Base-by-base conservation (phyloP, 2,113 vertebrate species). In the Megalops atlanticus region DNA sequence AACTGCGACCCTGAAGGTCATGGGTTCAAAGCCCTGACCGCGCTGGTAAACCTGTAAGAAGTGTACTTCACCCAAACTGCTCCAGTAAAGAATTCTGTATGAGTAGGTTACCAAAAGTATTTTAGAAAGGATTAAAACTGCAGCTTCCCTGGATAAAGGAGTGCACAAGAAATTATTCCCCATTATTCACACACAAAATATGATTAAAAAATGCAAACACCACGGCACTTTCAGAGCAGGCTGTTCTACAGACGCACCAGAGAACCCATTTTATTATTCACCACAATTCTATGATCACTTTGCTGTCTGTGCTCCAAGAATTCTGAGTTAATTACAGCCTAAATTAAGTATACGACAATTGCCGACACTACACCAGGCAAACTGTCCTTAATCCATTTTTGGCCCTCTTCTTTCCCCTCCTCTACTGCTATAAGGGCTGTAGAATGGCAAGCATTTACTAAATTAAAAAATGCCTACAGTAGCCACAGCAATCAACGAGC, bases 261-360 rank as follows among this genome's bases (percentile, higher is more conserved):
- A 27, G 35, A 11, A 38, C 64, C 18, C 41, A 24, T n/a, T 81
- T 76, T 45, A 80, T 85, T 89, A 91, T 89, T 87, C 84, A 81
- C 82, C 84, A 85, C 78, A 85, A 88, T 86, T 83, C 84, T 5
- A 39, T 35, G 80, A 85, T 85, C 79, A 69, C 71, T 83, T 43
- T 41, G 39, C 79, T 40, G 72, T 39, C 86, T 87, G 85, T 27
- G 84, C 82, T 90, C 77, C 49, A 87, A 92, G 89, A 91, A 92
- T 92, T 85, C 75, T 39, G 64, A 92, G 87, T 92, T 91, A 93
- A 94, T 93, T 93, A 91, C 81, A 58, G 87, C 87, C 83, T 86
- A 89, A 90, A 89, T 88, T 84, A 90, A 91, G 88, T 82, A 86
- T 83, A 85, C 84, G 89, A 89, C 90, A 91, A 89, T 88, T 87